phyloP scores from a whole-genome alignment of 2,113 vertebrate genomes.

The Dicrurus megarhynchus region DNA sequence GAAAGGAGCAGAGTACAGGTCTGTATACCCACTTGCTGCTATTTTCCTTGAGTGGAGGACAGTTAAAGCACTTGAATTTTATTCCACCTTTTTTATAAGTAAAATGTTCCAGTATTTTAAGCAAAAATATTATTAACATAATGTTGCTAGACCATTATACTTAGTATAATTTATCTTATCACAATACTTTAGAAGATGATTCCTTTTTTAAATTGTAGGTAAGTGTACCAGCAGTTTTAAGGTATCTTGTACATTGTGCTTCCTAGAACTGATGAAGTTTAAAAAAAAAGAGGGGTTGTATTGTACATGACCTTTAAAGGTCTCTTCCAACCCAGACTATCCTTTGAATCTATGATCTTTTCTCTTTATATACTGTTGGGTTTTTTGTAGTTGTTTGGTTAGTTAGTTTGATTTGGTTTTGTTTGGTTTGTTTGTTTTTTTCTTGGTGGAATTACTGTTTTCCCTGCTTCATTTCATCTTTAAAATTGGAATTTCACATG shows the following conservation, averaged over 20 bases:
- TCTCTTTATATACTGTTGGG: neutral
- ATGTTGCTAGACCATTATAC: neutral
- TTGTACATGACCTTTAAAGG: neutral
- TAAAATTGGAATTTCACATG: neutral
- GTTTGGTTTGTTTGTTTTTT: neutral
- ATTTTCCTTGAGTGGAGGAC: neutral
- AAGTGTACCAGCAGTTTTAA: neutral
- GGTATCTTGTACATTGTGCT: neutral
- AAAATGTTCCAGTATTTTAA: neutral
- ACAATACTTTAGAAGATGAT: neutral
- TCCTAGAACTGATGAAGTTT: neutral
- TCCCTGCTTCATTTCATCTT: neutral
- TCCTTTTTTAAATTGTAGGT: neutral
- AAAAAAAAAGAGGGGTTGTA: neutral
- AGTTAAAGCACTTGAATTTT: neutral
- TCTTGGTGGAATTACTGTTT: neutral
- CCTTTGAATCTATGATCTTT: neutral
- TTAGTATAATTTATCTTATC: neutral
- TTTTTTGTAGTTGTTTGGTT: neutral
- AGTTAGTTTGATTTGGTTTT: neutral
- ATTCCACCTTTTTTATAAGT: neutral
- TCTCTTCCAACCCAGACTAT: neutral
- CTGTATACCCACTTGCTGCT: neutral
- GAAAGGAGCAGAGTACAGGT: neutral
- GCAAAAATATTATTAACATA: neutral